Conservation (phyloP, 2,797 vertebrate species). For the Phalloptychus januarius region DNA sequence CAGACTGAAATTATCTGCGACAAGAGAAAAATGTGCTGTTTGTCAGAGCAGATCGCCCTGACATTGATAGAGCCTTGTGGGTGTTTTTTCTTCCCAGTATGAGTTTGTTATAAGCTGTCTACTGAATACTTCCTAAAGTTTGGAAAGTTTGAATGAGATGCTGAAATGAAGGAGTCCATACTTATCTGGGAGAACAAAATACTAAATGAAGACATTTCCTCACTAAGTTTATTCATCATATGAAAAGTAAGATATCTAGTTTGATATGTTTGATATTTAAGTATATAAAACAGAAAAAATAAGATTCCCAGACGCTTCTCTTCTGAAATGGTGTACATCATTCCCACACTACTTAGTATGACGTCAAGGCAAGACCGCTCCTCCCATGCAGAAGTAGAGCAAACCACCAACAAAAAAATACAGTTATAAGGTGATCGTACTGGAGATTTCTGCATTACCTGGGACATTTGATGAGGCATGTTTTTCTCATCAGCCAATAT, state of each 20-base stretch:
- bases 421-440: too few relatives aligned
- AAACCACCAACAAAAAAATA: too few relatives aligned
- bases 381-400: too few relatives aligned
- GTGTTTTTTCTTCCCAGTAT: not conserved
- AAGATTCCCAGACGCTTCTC: not conserved
- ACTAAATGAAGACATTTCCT: not conserved
- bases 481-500: too few relatives aligned
- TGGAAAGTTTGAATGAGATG: not conserved
- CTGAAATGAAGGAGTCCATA: not conserved
- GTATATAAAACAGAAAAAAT: not conserved
- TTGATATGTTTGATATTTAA: not conserved
- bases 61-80: slow-evolving; percentile 5
- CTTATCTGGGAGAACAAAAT: not conserved
- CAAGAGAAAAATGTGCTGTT: slow-evolving; percentile 13
- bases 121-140: slow-evolving; percentile 2
- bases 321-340: not conserved
- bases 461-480: too few relatives aligned
- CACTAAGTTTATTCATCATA: not conserved
- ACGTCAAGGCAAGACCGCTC: too few relatives aligned
- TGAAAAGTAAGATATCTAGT: not conserved
- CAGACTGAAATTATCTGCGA: slow-evolving; percentile 10
- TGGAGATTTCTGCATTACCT: too few relatives aligned
- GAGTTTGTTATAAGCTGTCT: slow-evolving; percentile 3
- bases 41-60: slow-evolving; percentile 23
- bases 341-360: too few relatives aligned